Evolutionary conservation across 2,888 invertebrate species (phyloP), one percentile per base, ranked within the genome.

Genomic region (Salpingus planirostris): DNA sequence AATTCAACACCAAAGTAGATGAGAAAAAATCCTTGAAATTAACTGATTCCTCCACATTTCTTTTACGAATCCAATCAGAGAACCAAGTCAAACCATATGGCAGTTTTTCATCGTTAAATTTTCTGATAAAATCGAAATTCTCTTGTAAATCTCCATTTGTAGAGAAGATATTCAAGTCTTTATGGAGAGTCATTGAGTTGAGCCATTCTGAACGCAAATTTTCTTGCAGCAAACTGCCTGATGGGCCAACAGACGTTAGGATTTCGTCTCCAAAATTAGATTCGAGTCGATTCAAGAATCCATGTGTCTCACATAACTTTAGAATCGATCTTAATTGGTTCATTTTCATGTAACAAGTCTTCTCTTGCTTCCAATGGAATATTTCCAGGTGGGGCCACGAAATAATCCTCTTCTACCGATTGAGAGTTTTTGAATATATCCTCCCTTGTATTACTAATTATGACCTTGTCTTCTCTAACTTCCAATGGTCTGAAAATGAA

Each of bases 361-460:
- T 62, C 55, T 38, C 60, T 49, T 21, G 57, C 60, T 55, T 78
- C 75, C 35, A 85, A 55, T 0, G 85, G 82, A 50, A 86, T 82
- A 59, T 88, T 87, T 46, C 91, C 90, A 10, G 83, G 83, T 5
- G 93, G 93, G 15, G 87, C 84, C 8, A 92, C 81, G 69, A 90
- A 93, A 61, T 91, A 93, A 49, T 89, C 88, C 60, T 93, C 93
- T 55, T 90, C 87, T 8, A 71, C 72, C 30, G 81, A 45, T 21
- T 68, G 54, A 1, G 92, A 85, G 71, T 90, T 88, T 40, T 66
- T 70, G 33, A 92, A 59, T 38, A 93, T 72, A 30, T 79, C 74
- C 13, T 75, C 68, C 31, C 76, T 72, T 50, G 74, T 76, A 51
- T 78, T 74, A 11, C 79, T 81, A 49, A 83, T 81, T 1, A 71